Conservation (phyloP, 2,797 vertebrate species). For the Myotis findleyi region DNA sequence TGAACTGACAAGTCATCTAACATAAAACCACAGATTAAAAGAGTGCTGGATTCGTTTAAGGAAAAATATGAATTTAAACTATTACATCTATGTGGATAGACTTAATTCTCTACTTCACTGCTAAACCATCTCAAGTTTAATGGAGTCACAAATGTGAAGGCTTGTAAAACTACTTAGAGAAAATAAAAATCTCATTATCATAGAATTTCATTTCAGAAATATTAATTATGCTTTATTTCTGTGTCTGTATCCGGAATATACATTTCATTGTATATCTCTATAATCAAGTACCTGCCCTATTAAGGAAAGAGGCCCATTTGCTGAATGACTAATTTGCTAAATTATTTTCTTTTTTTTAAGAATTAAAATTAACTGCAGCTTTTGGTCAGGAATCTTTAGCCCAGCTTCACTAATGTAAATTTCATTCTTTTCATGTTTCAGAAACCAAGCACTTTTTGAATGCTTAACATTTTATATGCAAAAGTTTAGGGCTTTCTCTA, state of each 20-base stretch:
- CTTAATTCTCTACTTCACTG: neutral
- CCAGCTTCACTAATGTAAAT: neutral
- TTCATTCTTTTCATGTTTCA: conserved; percentile 10
- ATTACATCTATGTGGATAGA: neutral
- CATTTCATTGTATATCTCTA: neutral
- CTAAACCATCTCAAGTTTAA: neutral
- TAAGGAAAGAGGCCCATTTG: neutral
- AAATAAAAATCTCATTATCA: neutral
- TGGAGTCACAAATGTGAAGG: conserved; percentile 10
- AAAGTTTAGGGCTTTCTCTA: neutral
- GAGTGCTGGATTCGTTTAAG: neutral
- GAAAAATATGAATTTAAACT: neutral
- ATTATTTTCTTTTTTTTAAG: neutral
- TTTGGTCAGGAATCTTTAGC: neutral
- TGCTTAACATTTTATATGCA: neutral
- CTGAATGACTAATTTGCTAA: neutral
- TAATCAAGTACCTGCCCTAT: neutral
- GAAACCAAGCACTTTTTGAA: conserved; percentile 5
- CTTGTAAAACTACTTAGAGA: neutral
- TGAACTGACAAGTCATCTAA: neutral
- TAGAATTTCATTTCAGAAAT: conserved; percentile 15
- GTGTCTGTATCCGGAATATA: neutral
- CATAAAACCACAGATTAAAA: neutral
- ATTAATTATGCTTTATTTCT: neutral
- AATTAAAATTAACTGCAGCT: neutral